These are phyloP conservation scores for Helobdella robusta DNA, from an alignment of 2,888 invertebrate genomes.

Conservation along the genomic window DNA sequence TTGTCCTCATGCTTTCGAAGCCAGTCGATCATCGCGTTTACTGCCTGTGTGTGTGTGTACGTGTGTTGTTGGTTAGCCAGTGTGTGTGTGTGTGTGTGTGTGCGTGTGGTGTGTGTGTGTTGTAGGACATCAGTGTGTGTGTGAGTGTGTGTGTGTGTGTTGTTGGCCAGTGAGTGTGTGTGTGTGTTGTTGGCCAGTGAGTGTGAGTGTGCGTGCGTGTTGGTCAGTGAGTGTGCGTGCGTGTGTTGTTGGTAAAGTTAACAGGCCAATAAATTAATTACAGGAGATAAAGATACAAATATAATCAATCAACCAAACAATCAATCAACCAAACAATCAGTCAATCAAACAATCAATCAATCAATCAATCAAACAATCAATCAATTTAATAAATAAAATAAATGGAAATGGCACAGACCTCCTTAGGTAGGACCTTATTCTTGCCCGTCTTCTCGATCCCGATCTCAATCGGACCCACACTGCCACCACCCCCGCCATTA, in stretches of 20 bases:
- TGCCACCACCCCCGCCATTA: conserved; percentile 7
- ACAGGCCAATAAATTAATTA: too few relatives aligned
- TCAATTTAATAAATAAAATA: neutral
- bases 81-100: too few relatives aligned
- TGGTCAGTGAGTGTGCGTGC: too few relatives aligned
- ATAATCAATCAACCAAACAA: too few relatives aligned
- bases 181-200: neutral
- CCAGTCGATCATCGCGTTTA: conserved; percentile 49
- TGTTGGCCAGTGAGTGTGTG: neutral
- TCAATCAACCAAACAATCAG: too few relatives aligned
- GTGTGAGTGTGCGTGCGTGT: too few relatives aligned
- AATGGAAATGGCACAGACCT: conserved; percentile 29
- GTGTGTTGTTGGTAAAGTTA: neutral
- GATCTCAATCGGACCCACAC: conserved; percentile 23
- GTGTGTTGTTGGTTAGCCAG: too few relatives aligned
- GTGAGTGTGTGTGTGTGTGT: neutral
- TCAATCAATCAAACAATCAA: too few relatives aligned
- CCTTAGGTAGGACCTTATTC: conserved; percentile 37
- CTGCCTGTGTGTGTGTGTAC: conserved; percentile 39
- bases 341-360: too few relatives aligned
- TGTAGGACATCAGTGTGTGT: neutral
- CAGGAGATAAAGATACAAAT: too few relatives aligned
- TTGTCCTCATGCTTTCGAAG: conserved; percentile 48
- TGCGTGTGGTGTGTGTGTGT: neutral
- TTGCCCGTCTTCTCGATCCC: conserved; percentile 30